phyloP scores from a whole-genome alignment of 2,888 invertebrate species.

The Trypoxylon attenuatum region DNA sequence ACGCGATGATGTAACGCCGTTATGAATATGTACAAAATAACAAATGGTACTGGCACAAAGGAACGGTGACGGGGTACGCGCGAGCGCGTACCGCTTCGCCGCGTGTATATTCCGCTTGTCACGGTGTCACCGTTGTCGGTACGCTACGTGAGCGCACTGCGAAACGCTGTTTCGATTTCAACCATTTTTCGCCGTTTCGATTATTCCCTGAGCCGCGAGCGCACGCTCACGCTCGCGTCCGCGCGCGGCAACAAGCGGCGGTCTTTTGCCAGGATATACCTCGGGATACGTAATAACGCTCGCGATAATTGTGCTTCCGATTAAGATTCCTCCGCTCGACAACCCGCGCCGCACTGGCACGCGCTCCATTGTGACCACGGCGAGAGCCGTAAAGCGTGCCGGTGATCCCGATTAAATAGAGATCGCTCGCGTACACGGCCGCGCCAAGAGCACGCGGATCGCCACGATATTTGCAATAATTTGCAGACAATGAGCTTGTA shows the following conservation, averaged over 20 bases:
- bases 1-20: constrained; percentile 64
- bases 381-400: constrained; percentile 22
- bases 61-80: constrained; percentile 55
- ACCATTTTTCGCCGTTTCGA: constrained; percentile 42
- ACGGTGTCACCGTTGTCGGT: constrained; percentile 57
- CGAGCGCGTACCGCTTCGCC: constrained; percentile 44
- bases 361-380: constrained; percentile 33
- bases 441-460: background rate
- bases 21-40: constrained; percentile 71
- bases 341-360: constrained; percentile 29
- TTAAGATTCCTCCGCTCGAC: constrained; percentile 42
- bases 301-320: constrained; percentile 47
- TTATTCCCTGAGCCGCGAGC: background rate
- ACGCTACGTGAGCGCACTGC: constrained; percentile 62
- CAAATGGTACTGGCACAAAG: constrained; percentile 62
- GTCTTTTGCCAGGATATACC: constrained; percentile 6
- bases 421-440: background rate
- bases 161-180: constrained; percentile 59
- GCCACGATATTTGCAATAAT: constrained; percentile 1
- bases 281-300: constrained; percentile 28
- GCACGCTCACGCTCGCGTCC: no score
- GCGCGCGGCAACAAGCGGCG: no score
- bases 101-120: constrained; percentile 50
- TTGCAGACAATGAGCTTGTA: background rate
- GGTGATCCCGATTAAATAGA: constrained; percentile 15